These are phyloP conservation scores for Calyptomena viridis DNA, from an alignment of 2,113 vertebrate species.

Conservation along the genomic window DNA sequence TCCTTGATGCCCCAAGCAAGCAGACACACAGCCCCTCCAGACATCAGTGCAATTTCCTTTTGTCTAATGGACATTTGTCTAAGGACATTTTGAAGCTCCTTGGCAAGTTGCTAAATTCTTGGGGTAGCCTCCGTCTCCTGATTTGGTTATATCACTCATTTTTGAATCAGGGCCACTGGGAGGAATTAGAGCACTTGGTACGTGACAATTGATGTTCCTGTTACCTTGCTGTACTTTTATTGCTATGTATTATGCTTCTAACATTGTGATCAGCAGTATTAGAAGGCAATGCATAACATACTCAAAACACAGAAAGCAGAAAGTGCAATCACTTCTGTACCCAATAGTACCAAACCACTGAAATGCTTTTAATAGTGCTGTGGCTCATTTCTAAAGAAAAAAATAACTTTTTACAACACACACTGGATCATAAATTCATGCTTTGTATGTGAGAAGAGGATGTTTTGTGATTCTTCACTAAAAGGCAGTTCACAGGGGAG, in stretches of 20 bases:
- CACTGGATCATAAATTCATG: background rate
- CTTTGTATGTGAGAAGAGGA: background rate
- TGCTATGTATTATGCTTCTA: background rate
- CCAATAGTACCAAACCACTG: background rate
- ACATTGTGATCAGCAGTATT: background rate
- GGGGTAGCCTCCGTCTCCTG: background rate
- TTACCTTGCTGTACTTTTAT: background rate
- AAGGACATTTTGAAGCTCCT: background rate
- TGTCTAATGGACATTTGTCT: background rate
- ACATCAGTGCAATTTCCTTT: background rate
- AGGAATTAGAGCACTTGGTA: background rate
- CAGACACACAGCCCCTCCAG: background rate
- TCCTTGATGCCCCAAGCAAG: fast-evolving
- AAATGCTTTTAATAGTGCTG: background rate
- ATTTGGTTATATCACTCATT: background rate
- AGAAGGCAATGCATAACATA: background rate
- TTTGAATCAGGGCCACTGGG: background rate
- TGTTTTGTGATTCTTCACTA: background rate
- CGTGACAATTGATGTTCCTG: no score
- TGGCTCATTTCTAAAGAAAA: background rate
- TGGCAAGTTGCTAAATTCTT: background rate
- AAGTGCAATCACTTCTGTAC: background rate
- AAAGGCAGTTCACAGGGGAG: background rate
- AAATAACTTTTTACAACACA: background rate
- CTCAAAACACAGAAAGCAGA: background rate